A percentile compares a stretch with the other conserved stretches of the same genome.
These are phyloP conservation scores for Zeus faber DNA, from an alignment of 2,113 vertebrate species.

Conservation along the genomic window DNA sequence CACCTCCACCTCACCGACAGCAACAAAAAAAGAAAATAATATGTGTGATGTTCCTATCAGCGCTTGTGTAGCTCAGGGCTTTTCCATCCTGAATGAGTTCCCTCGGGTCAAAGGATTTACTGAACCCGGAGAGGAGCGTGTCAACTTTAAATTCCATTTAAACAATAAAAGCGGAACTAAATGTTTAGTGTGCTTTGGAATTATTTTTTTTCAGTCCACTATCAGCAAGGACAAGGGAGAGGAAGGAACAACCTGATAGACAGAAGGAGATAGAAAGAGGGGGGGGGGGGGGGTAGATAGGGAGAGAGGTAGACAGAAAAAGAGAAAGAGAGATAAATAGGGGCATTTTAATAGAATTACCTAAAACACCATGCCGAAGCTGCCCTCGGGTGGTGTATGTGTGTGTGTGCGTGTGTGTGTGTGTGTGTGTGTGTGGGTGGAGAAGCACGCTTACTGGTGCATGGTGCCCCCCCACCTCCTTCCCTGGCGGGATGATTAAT, in stretches of 20 bases:
- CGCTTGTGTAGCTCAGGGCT: not conserved
- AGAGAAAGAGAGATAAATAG: not conserved
- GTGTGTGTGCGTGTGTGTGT: too few species aligned
- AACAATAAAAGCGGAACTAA: not conserved
- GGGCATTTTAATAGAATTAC: conserved; percentile 2
- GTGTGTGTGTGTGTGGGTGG: too few species aligned
- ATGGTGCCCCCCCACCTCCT: not conserved
- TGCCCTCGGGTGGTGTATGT: too few species aligned
- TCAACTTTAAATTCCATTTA: not conserved
- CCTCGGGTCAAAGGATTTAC: not conserved
- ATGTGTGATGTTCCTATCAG: not conserved
- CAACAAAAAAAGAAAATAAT: not conserved
- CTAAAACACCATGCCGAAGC: not conserved
- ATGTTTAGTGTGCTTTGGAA: too few species aligned
- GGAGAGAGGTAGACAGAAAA: not conserved
- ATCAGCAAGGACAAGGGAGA: not conserved
- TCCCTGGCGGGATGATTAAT: not conserved
- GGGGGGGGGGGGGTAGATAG: not conserved
- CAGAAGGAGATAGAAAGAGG: conserved; percentile 1
- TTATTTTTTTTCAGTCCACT: not conserved
- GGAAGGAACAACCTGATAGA: not conserved
- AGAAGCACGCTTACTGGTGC: not conserved
- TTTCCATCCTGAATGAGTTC: not conserved
- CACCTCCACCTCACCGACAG: too few species aligned
- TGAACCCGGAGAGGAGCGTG: too few species aligned